A percentile compares a stretch with the other conserved stretches of the same genome.
These are phyloP conservation scores for Vulpes ferrilata DNA, from an alignment of 2,113 vertebrate species.

Conservation along the genomic window DNA sequence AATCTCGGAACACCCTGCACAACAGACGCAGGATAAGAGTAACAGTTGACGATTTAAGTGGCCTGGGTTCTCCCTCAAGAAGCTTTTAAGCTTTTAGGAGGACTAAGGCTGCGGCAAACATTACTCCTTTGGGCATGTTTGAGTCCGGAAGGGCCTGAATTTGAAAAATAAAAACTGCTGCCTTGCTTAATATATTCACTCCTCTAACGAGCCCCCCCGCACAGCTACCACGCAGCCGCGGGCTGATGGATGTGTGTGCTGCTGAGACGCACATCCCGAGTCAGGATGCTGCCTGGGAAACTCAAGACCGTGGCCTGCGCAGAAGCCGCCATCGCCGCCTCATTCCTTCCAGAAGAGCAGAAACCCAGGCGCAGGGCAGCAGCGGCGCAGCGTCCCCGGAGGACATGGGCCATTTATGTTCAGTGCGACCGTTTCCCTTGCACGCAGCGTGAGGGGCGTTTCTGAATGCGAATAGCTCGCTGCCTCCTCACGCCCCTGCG, in stretches of 20 bases:
- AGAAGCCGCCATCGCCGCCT: not conserved
- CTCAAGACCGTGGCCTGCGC: conserved; percentile 56
- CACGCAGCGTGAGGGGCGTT: not conserved
- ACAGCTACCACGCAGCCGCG: not conserved
- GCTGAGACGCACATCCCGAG: conserved; percentile 50
- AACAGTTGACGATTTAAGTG: not conserved
- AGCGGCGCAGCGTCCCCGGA: not conserved
- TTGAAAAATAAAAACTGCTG: conserved; percentile 73
- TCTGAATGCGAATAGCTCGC: conserved; percentile 54
- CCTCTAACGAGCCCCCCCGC: conserved; percentile 63
- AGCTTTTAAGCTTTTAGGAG: conserved; percentile 37
- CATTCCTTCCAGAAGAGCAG: conserved; percentile 80
- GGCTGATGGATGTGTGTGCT: conserved; percentile 59
- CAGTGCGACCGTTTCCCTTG: conserved; percentile 64
- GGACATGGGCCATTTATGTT: conserved; percentile 55
- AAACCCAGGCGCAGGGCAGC: conserved; percentile 55
- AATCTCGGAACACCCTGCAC: not conserved
- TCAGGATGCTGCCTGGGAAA: conserved; percentile 82
- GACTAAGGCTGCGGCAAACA: not conserved
- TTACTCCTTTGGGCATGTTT: conserved; percentile 58
- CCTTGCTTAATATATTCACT: conserved; percentile 60
- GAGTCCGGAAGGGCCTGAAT: conserved; percentile 54
- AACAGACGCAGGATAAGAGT: not conserved
- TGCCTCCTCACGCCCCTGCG: conserved; percentile 67
- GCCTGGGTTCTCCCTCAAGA: not conserved